Base-by-base conservation (phyloP, 2,113 vertebrate genomes). In the Syngnathus floridae region DNA sequence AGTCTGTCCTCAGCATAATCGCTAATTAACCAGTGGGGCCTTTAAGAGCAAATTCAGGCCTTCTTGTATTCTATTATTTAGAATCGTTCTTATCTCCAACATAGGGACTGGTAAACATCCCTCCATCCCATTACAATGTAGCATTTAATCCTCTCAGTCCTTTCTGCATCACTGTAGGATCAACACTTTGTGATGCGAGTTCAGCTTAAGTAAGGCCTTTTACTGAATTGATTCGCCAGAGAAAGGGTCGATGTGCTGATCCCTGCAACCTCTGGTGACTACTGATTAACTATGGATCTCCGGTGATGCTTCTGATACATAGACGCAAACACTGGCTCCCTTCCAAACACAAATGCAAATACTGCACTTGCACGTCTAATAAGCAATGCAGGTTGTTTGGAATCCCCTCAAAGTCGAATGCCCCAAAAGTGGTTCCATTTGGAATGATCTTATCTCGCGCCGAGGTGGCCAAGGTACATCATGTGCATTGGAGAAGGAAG, bases 161-260 rank as follows among this genome's bases (percentile, higher is more conserved):
- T 64, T 5, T 68, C 12, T 13, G 35, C 21, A 49, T 49, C 8
- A 19, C 64, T 46, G 51, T 56, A 17, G 55, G 38, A 70, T 74
- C 69, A 67, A 70, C 55, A 65, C 52, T 73, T 71, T 81, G 66
- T 77, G 77, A 85, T 78, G 65, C 60, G 57, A 80, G 71, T 76
- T 80, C 75, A 72, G 79, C 83, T 86, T 73, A 78, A 87, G 77
- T 80, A 77, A 76, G 70, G 67, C 70, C 67, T 84, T 82, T 84
- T 84, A 84, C 83, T 80, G 22, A 75, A 90, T 89, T 79, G 88
- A 91, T 88, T 89, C 82, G 76, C 83, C 74, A 58, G 40, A 52
- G 74, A 75, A 79, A 62, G 60, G 81, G 87, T 89, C 82, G 49
- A 86, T 85, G 74, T 65, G 62, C 71, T 80, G 81, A 84, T 78